phyloP scores from a whole-genome alignment of 2,888 invertebrate species.

The Boloria selene region DNA sequence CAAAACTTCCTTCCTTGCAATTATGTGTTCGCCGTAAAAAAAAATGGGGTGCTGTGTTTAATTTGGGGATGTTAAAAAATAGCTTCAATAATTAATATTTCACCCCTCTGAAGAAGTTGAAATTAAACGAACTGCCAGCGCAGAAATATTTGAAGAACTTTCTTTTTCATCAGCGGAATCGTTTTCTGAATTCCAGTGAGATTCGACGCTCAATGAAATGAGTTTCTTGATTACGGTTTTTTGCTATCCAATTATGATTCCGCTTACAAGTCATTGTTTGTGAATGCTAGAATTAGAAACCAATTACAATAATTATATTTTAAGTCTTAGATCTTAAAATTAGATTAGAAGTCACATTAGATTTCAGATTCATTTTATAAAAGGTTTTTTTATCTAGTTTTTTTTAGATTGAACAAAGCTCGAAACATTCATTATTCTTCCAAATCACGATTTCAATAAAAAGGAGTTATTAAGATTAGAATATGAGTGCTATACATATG shows the following conservation, averaged over 20 bases:
- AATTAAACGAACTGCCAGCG: slow-evolving; percentile 30
- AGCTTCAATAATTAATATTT: slow-evolving; percentile 37
- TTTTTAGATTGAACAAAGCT: too few relatives aligned
- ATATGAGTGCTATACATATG: too few relatives aligned
- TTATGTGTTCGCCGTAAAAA: slow-evolving; percentile 14
- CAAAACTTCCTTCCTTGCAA: slow-evolving; percentile 4
- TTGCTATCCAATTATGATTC: slow-evolving; percentile 20
- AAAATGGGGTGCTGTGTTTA: slow-evolving; percentile 29
- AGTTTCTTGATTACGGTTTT: slow-evolving; percentile 27
- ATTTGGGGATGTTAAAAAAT: slow-evolving; percentile 36
- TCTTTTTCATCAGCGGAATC: slow-evolving; percentile 19
- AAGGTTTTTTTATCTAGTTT: too few relatives aligned
- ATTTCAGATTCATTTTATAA: too few relatives aligned
- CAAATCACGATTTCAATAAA: too few relatives aligned
- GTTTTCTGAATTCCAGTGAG: slow-evolving; percentile 23
- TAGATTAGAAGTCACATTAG: too few relatives aligned
- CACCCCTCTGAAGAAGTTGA: slow-evolving; percentile 27
- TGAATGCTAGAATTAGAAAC: slow-evolving; percentile 4
- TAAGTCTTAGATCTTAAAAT: too few relatives aligned
- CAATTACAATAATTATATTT: background rate
- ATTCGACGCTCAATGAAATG: slow-evolving; percentile 26
- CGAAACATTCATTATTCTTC: too few relatives aligned
- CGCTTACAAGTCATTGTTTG: slow-evolving; percentile 13
- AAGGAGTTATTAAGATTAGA: too few relatives aligned
- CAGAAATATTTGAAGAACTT: slow-evolving; percentile 27